Conservation (phyloP, 2,888 invertebrate genomes). For the Cerceris rybyensis region DNA sequence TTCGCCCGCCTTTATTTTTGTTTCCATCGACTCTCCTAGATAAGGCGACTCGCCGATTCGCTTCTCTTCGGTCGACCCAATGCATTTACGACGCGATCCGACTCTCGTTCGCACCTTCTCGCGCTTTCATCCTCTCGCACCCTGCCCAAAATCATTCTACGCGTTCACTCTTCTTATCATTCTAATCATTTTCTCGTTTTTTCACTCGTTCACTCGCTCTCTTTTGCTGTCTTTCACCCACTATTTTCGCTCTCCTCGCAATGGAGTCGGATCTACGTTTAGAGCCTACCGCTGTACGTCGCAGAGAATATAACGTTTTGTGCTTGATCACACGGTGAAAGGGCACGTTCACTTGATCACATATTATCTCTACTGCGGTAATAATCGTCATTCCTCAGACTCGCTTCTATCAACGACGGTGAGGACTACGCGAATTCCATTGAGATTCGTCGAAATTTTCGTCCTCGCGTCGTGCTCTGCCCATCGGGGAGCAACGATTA, state of each 20-base stretch:
- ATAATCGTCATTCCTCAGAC: slow-evolving; percentile 64
- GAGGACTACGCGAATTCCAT: background rate
- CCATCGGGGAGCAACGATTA: slow-evolving; percentile 73
- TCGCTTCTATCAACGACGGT: background rate
- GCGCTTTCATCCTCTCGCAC: background rate
- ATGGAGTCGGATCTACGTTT: slow-evolving; percentile 34
- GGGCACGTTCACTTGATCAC: slow-evolving; percentile 81
- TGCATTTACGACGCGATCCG: slow-evolving; percentile 12
- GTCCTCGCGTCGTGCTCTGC: slow-evolving; percentile 9
- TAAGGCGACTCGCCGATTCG: slow-evolving; percentile 23
- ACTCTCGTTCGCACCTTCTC: background rate
- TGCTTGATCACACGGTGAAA: slow-evolving; percentile 78
- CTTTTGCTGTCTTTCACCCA: background rate
- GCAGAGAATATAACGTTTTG: slow-evolving; percentile 73
- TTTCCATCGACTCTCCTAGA: slow-evolving; percentile 5
- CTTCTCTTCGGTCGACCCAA: slow-evolving; percentile 36
- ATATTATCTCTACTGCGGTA: slow-evolving; percentile 76
- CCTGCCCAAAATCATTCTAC: background rate
- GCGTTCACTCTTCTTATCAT: background rate
- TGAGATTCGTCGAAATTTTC: background rate
- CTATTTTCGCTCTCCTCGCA: background rate
- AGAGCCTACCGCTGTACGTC: slow-evolving; percentile 54
- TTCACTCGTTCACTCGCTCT: background rate
- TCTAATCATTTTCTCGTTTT: background rate
- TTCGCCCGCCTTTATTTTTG: background rate